Conservation (phyloP, 2,797 vertebrate genomes). For the Dipus sagitta region DNA sequence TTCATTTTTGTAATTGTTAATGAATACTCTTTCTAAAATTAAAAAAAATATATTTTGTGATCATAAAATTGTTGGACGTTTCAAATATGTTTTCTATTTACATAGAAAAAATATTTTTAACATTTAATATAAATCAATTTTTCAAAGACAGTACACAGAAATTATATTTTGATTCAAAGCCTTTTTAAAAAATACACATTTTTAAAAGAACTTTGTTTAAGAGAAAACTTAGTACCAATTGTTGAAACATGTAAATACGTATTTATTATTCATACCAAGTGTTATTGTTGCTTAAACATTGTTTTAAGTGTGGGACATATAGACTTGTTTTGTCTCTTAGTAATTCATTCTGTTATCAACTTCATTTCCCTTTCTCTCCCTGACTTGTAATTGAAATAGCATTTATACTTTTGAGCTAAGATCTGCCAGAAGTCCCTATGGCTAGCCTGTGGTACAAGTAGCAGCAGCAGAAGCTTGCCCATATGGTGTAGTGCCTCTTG, state of each 20-base stretch:
- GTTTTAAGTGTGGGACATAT: constrained; percentile 79
- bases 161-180: constrained; percentile 32
- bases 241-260: constrained; percentile 77
- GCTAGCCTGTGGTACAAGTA: constrained; percentile 92
- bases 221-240: constrained; percentile 47
- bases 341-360: constrained; percentile 88
- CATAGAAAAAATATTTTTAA: constrained; percentile 73
- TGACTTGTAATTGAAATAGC: constrained; percentile 93
- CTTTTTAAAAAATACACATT: neutral
- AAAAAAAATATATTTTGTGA: neutral
- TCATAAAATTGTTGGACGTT: constrained; percentile 32
- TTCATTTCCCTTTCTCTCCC: constrained; percentile 89
- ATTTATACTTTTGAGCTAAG: constrained; percentile 92
- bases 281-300: neutral
- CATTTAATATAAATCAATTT: constrained; percentile 35
- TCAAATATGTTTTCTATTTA: constrained; percentile 77
- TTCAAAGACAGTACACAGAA: constrained; percentile 73
- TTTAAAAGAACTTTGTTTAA: constrained; percentile 52
- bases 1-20: constrained; percentile 33
- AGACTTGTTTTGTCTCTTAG: constrained; percentile 85
- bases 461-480: constrained; percentile 93
- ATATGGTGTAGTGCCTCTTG: constrained; percentile 95
- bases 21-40: neutral
- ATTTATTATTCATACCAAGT: constrained; percentile 74
- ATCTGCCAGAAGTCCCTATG: constrained; percentile 93